A percentile compares a stretch with the other conserved stretches of the same genome.
phyloP scores from a whole-genome alignment of 2,888 invertebrate species.

The Eristalinus aeneus region DNA sequence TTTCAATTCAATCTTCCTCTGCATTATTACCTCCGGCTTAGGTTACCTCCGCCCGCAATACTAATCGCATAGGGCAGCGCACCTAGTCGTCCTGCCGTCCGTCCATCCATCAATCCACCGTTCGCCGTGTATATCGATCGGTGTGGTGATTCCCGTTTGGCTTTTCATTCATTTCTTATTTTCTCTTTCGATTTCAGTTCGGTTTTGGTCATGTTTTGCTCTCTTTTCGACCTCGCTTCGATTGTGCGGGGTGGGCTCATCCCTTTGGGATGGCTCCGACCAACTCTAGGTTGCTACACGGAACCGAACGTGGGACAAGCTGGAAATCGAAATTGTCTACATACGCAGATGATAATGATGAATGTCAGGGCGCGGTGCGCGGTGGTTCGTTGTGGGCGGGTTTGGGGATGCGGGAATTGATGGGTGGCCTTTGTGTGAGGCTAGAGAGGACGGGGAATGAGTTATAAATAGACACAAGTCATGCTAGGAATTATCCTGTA shows the following conservation, averaged over 20 bases:
- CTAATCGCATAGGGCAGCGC: not conserved
- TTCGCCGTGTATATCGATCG: not conserved
- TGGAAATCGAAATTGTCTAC: slow-evolving; percentile 41
- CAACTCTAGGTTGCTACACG: not conserved
- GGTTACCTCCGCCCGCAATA: slow-evolving; percentile 13
- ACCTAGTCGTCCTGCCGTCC: not conserved
- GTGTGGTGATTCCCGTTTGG: slow-evolving; percentile 37
- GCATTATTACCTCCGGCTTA: slow-evolving; percentile 47
- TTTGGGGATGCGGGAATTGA: slow-evolving; percentile 20
- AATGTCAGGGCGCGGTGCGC: not conserved
- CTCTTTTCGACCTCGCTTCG: slow-evolving; percentile 19
- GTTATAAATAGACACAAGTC: not conserved
- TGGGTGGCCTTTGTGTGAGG: too few species aligned
- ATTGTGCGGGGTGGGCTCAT: slow-evolving; percentile 15
- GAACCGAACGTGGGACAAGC: not conserved
- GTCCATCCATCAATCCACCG: too few species aligned
- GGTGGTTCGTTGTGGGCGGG: not conserved
- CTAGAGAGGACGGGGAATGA: not conserved
- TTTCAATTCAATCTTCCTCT: slow-evolving; percentile 39
- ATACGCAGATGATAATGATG: slow-evolving; percentile 49
- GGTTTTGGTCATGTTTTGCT: not conserved
- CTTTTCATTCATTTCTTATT: not conserved
- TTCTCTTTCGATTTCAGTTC: slow-evolving; percentile 6
- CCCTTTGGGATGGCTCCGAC: not conserved
- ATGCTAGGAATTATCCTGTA: slow-evolving; percentile 12